Base-by-base conservation (phyloP, 2,888 invertebrate species). In the Didymodactylos carnosus region DNA sequence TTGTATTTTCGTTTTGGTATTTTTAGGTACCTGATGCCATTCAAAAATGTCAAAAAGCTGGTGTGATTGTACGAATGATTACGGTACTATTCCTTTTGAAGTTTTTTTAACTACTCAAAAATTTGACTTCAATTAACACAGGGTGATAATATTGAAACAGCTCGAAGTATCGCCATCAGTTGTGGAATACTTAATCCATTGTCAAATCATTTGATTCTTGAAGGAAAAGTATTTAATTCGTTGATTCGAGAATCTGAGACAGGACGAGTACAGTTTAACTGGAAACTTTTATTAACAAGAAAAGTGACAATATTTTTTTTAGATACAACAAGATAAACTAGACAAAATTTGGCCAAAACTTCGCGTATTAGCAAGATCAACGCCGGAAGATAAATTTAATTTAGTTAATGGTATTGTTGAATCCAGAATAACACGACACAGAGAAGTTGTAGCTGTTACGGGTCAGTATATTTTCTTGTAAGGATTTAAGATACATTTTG, bases 121-220 rank as follows among this genome's bases (percentile, higher is more conserved):
- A n/a, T n/a, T n/a, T n/a, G n/a, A n/a, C n/a, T n/a, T n/a, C n/a
- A n/a, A n/a, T n/a, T n/a, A n/a, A n/a, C n/a, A n/a, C n/a, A n/a
- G n/a, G 97, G 97, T 71, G 97, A 98, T 86, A 98, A 98, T 84
- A 89, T 98, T 78, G 97, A 97, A 86, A 98, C 98, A 49, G 97
- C 97, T 62, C 88, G 94, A 75, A 95, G 97, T 75, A 98, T 98
- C 82, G 95, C 98, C 49, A 86, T 90, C 79, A 95, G 97, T 84
- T 98, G 97, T 84, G 95, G 95, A 76, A 98, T 98, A 78, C 84
- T 94, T 69, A 90, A 90, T 81, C 91, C 94, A 29, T 90, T 89
- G 77, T 94, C 95, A 82, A 94, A 97, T 84, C 95, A 91, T 85
- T 88, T 98, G 72, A 92, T 97, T 76, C 86, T 98, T 49, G 97